Base-by-base conservation (phyloP, 2,888 invertebrate genomes). In the Scaptomyza reducta region DNA sequence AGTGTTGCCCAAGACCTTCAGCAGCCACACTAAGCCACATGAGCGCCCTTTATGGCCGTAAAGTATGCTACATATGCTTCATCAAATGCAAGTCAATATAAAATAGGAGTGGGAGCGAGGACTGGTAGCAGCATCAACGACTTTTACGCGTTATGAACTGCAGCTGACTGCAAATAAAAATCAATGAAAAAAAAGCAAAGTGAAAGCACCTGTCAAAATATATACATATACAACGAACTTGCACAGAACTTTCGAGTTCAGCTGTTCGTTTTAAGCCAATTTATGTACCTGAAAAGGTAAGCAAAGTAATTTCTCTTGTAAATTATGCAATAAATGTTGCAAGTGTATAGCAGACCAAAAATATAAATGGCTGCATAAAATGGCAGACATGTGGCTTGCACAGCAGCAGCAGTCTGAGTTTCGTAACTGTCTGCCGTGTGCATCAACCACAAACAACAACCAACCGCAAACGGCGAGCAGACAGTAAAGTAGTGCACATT, bases 11-110 rank as follows among this genome's bases (percentile, higher is more conserved):
- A 47, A 38, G 38, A 41, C 46, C 49, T 13, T 44, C 49, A 57
- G 67, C 56, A 62, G 57, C 50, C 67, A 49, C 45, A 54, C 22
- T 22, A 55, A 57, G 55, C 64, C 66, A 67, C 54, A 80, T 75
- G 67, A 67, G 70, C 57, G 57, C 64, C 54, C 73, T 83, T 86
- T 74, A 82, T 44, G 78, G 65, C 70, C 87, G 53, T 66, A 83
- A 80, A 83, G 62, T 66, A 61, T 64, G 78, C 80, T 50, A 72
- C 84, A 77, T 86, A 83, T 64, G 78, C 75, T 46, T 68, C 87
- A 83, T 86, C 86, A 86, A 75, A 64, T 66, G 77, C 67, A 74
- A 75, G 75, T 75, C 81, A 80, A 79, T 79, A 72, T 62, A 56
- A 62, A 72, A 58, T 58, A 56, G 49, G 47, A 54, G 14, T 42